These are phyloP conservation scores for Rhabdomys dilectus DNA, from an alignment of 2,113 vertebrate genomes.

Conservation along the genomic window DNA sequence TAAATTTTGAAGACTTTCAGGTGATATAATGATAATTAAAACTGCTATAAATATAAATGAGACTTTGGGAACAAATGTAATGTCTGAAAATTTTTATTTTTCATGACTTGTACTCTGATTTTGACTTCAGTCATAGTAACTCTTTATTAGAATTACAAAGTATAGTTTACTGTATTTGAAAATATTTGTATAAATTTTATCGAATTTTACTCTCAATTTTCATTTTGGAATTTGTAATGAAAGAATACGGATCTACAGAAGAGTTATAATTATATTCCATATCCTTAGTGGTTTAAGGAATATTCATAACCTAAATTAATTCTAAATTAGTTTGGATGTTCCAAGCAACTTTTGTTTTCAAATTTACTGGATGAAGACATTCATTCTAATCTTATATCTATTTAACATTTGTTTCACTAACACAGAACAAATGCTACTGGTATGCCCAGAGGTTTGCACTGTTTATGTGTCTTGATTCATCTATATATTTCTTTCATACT, in stretches of 20 bases:
- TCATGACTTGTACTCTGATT: neutral
- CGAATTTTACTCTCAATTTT: neutral
- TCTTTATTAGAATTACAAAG: neutral
- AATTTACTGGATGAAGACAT: neutral
- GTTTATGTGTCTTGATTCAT: neutral
- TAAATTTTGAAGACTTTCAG: neutral
- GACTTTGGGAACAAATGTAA: neutral
- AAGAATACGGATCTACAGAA: neutral
- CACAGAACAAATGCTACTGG: neutral
- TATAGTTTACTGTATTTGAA: neutral
- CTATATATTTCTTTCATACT: neutral
- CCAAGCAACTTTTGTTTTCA: neutral
- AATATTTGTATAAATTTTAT: neutral
- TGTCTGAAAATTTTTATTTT: neutral
- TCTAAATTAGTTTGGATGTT: neutral
- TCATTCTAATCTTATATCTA: neutral
- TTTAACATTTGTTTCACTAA: neutral
- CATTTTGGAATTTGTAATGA: neutral
- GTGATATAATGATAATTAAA: neutral
- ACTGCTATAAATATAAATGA: neutral
- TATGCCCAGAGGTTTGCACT: neutral
- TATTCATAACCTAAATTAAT: neutral
- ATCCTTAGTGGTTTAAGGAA: neutral
- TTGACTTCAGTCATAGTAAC: neutral
- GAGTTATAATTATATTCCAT: neutral